Conservation (phyloP, 2,888 invertebrate species). For the Chrysolina haemoptera region DNA sequence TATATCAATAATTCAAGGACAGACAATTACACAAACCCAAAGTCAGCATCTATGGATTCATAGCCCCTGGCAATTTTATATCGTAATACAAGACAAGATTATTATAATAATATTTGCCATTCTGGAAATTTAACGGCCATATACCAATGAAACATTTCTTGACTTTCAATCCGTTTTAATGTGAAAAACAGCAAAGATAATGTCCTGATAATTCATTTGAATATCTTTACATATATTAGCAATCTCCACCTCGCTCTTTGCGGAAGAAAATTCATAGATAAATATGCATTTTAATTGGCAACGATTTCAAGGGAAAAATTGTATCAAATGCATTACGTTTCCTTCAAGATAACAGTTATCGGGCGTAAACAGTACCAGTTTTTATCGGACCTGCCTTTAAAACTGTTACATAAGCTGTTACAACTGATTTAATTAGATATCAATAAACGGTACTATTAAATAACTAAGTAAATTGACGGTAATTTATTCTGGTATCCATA, state of each 20-base stretch:
- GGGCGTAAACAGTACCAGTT: not conserved
- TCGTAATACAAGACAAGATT: too few species aligned
- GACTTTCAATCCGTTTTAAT: not conserved
- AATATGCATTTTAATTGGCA: not conserved
- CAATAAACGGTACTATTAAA: conserved; percentile 26
- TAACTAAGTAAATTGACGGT: not conserved
- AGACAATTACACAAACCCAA: too few species aligned
- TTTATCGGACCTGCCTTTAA: conserved; percentile 8
- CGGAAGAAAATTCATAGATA: not conserved
- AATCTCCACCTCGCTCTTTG: not conserved
- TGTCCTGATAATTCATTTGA: conserved; percentile 10
- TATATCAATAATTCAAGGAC: too few species aligned
- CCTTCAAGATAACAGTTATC: conserved; percentile 18
- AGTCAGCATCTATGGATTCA: too few species aligned
- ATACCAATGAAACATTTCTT: too few species aligned
- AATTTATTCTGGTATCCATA: not conserved
- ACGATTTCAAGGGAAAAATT: not conserved
- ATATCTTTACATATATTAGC: not conserved
- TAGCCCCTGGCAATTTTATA: too few species aligned
- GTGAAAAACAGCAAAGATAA: not conserved
- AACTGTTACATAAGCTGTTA: conserved; percentile 24
- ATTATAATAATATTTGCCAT: too few species aligned
- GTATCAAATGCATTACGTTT: conserved; percentile 3
- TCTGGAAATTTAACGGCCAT: too few species aligned
- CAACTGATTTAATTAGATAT: conserved; percentile 27